Conservation (phyloP, 2,113 vertebrate genomes). For the Piprites chloris region DNA sequence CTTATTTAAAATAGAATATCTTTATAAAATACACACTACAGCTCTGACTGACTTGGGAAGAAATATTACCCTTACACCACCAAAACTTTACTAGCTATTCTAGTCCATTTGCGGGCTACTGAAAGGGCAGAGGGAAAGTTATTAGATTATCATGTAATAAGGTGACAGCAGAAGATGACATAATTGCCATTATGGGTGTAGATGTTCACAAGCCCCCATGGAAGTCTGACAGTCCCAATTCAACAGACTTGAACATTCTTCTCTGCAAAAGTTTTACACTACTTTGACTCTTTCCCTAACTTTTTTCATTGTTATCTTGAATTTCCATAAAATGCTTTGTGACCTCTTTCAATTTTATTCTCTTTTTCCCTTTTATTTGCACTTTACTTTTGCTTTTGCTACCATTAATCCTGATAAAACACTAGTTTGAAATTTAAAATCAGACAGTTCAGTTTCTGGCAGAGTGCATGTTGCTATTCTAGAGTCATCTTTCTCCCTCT, state of each 20-base stretch:
- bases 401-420: not conserved
- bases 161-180: not conserved
- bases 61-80: not conserved
- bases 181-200: not conserved
- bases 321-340: not conserved
- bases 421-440: not conserved
- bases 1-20: not conserved
- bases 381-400: not conserved
- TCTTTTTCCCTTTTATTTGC: not conserved
- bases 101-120: not conserved
- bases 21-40: not conserved
- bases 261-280: not conserved
- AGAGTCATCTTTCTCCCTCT: not conserved
- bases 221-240: not conserved
- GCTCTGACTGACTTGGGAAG: not conserved
- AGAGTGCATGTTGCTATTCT: not conserved
- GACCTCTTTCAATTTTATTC: not conserved
- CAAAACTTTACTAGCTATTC: not conserved
- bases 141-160: not conserved
- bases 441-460: not conserved
- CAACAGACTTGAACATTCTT: not conserved
- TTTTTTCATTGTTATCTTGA: not conserved
- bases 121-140: not conserved
- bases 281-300: not conserved
- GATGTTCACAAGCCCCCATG: not conserved